These are phyloP conservation scores for Heliconius congener DNA, from an alignment of 1,140 invertebrate genomes.

Conservation along the genomic window DNA sequence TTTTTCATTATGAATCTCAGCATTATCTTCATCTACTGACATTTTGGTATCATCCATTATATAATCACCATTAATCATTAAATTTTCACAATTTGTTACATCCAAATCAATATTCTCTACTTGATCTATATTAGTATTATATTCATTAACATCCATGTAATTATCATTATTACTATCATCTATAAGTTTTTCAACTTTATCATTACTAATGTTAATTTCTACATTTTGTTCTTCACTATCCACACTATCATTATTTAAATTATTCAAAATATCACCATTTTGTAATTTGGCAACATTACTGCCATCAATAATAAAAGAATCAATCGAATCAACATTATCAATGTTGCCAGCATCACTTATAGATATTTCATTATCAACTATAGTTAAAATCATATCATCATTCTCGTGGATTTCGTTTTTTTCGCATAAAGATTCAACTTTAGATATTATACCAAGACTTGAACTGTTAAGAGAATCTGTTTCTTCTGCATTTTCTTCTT, in stretches of 20 bases:
- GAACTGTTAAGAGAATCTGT: constrained; percentile 36
- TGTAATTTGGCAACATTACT: neutral
- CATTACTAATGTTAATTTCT: neutral
- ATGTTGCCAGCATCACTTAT: constrained; percentile 15
- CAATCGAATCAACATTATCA: neutral
- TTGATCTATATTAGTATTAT: neutral
- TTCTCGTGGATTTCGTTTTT: constrained; percentile 21
- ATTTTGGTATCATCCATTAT: neutral
- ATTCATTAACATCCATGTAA: constrained; percentile 11
- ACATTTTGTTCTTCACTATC: neutral
- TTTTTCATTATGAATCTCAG: neutral
- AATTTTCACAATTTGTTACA: neutral
- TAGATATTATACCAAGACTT: constrained; percentile 40
- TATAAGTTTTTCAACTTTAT: neutral
- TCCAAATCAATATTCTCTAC: neutral
- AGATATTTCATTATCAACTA: constrained; percentile 17
- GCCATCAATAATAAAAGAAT: neutral
- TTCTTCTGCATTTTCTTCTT: constrained; percentile 37
- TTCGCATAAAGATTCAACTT: constrained; percentile 45
- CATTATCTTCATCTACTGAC: constrained; percentile 8
- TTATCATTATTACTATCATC: neutral
- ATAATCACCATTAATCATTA: neutral
- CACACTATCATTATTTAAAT: neutral
- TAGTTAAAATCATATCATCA: constrained; percentile 15
- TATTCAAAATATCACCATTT: neutral